Conservation (phyloP, 1,140 invertebrate genomes). For the Lepidurus couesii region DNA sequence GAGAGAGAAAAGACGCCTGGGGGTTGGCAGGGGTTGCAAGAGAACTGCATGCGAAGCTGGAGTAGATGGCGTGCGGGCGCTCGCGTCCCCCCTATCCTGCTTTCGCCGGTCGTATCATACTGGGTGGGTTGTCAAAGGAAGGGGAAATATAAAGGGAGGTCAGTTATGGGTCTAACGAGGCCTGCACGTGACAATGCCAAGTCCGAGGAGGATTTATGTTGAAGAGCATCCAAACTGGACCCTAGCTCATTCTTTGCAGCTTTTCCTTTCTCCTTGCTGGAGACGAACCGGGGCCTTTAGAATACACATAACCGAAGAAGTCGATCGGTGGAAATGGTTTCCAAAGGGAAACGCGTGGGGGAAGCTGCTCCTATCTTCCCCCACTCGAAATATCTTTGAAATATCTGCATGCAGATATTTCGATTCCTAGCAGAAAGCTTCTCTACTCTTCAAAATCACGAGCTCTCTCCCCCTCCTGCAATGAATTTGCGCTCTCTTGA, state of each 20-base stretch:
- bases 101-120: not conserved
- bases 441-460: not conserved
- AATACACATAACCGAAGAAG: slow-evolving; percentile 13
- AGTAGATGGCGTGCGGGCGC: not conserved
- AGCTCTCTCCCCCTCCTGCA: not conserved
- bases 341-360: not conserved
- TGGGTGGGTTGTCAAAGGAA: not conserved
- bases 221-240: slow-evolving; percentile 21
- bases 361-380: not conserved
- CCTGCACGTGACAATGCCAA: slow-evolving; percentile 20
- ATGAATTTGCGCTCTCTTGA: slow-evolving; percentile 5
- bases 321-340: not conserved
- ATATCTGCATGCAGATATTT: not conserved
- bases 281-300: not conserved
- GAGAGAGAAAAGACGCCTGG: slow-evolving; percentile 4
- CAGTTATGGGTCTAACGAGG: slow-evolving; percentile 14
- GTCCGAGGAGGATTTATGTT: slow-evolving; percentile 13
- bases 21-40: not conserved
- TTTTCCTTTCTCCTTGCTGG: not conserved
- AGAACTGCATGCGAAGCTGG: not conserved
- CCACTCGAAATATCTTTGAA: too few species aligned
- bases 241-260: not conserved
- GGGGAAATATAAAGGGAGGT: not conserved
- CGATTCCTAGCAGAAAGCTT: not conserved
- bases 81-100: not conserved